phyloP scores from a whole-genome alignment of 2,113 vertebrate species.

The Fulica atra region DNA sequence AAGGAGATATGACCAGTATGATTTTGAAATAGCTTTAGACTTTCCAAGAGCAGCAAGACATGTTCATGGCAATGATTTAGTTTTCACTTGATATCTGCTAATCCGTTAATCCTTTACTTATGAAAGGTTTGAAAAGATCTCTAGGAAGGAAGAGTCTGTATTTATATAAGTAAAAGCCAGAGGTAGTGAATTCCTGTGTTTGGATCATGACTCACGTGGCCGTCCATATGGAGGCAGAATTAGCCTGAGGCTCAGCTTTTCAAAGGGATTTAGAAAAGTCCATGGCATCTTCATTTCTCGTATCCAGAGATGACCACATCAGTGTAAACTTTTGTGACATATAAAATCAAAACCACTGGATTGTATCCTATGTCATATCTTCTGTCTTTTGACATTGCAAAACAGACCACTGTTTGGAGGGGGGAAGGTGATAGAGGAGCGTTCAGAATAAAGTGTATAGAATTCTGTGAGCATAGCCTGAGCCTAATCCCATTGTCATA shows the following conservation, averaged over 20 bases:
- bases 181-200: neutral
- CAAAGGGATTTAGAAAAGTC: neutral
- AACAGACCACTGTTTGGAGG: neutral
- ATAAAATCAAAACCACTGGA: neutral
- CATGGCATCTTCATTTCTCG: neutral
- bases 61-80: neutral
- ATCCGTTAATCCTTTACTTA: neutral
- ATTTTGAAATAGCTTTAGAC: neutral
- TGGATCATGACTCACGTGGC: neutral
- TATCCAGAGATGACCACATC: neutral
- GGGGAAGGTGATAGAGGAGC: neutral
- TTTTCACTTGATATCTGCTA: conserved; percentile 1
- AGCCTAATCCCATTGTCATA: neutral
- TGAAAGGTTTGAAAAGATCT: neutral
- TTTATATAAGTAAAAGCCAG: neutral
- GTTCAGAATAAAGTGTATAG: neutral
- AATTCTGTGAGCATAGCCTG: neutral
- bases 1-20: neutral
- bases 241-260: neutral
- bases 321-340: neutral
- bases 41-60: neutral
- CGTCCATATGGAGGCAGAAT: neutral
- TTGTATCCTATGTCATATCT: neutral
- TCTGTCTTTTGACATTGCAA: neutral
- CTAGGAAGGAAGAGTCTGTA: neutral